phyloP scores from a whole-genome alignment of 1,140 invertebrate genomes.

The Drosophila lacteicornis region DNA sequence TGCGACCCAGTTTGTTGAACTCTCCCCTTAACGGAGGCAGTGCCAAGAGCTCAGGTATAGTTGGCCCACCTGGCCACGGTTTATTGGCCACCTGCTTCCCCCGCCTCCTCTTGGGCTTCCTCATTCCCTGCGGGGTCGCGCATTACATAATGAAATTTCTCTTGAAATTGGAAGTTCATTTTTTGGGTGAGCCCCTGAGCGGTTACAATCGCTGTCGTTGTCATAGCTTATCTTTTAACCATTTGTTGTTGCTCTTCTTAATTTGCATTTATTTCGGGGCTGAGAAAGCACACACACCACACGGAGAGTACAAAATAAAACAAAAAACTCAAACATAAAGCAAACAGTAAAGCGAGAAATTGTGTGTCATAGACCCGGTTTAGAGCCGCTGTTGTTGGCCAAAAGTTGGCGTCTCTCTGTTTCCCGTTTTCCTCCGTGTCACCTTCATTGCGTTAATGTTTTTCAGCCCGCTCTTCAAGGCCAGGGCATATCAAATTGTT shows the following conservation, averaged over 20 bases:
- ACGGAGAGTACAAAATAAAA: background rate
- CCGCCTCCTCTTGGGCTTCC: background rate
- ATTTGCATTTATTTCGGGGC: slow-evolving; percentile 70
- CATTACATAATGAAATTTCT: slow-evolving; percentile 48
- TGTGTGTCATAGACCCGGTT: slow-evolving; percentile 54
- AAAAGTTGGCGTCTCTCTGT: slow-evolving; percentile 21
- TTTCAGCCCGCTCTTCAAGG: slow-evolving; percentile 62
- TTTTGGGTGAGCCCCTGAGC: slow-evolving; percentile 28
- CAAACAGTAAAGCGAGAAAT: slow-evolving; percentile 17
- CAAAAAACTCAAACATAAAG: slow-evolving; percentile 2
- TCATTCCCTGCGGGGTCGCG: slow-evolving; percentile 2
- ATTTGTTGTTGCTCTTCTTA: slow-evolving; percentile 28
- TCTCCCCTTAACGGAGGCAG: slow-evolving; percentile 4
- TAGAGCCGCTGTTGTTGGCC: slow-evolving; percentile 17
- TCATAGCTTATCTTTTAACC: slow-evolving; percentile 48
- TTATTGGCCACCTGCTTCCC: slow-evolving; percentile 19
- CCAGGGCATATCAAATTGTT: slow-evolving; percentile 76
- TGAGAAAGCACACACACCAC: slow-evolving; percentile 44
- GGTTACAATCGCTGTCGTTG: slow-evolving; percentile 39
- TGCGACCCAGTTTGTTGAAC: slow-evolving; percentile 40
- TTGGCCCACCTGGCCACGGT: slow-evolving; percentile 26
- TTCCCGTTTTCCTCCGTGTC: slow-evolving; percentile 14
- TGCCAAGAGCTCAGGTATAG: slow-evolving; percentile 15
- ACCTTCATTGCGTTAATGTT: slow-evolving; percentile 32
- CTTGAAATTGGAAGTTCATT: slow-evolving; percentile 48